These are phyloP conservation scores for Ptyas mucosa DNA, from an alignment of 2,113 vertebrate genomes.

Conservation along the genomic window DNA sequence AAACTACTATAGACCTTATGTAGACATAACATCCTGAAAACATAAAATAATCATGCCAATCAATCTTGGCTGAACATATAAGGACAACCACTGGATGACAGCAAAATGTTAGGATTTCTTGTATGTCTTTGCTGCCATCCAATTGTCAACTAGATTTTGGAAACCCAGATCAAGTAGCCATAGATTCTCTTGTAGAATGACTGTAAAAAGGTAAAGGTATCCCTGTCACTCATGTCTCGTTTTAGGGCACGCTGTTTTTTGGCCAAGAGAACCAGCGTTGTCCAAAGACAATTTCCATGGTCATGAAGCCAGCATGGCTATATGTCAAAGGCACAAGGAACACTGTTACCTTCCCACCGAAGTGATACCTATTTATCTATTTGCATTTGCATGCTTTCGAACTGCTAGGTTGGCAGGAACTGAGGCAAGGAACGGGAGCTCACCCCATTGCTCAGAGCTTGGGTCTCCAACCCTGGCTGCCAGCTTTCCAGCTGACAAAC, in stretches of 20 bases:
- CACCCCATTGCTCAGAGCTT: background rate
- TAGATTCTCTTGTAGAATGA: background rate
- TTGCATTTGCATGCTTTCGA: no score
- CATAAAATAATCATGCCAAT: background rate
- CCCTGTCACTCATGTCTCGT: no score
- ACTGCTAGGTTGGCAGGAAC: no score
- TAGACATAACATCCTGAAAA: background rate
- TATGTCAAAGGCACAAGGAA: no score
- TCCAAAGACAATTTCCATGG: no score
- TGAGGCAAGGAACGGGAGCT: no score
- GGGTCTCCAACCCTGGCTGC: background rate
- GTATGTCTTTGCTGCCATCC: background rate
- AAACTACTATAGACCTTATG: background rate
- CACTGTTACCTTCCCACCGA: no score
- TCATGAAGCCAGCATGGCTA: no score
- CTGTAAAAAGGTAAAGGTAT: no score
- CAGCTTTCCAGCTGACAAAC: background rate
- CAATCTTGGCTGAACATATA: background rate
- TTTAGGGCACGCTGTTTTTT: no score
- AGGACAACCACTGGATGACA: background rate
- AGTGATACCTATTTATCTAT: no score
- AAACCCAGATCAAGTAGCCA: background rate
- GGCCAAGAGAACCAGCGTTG: no score
- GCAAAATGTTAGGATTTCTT: background rate
- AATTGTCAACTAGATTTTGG: background rate